Conservation (phyloP, 2,797 vertebrate genomes). For the Carapus acus region DNA sequence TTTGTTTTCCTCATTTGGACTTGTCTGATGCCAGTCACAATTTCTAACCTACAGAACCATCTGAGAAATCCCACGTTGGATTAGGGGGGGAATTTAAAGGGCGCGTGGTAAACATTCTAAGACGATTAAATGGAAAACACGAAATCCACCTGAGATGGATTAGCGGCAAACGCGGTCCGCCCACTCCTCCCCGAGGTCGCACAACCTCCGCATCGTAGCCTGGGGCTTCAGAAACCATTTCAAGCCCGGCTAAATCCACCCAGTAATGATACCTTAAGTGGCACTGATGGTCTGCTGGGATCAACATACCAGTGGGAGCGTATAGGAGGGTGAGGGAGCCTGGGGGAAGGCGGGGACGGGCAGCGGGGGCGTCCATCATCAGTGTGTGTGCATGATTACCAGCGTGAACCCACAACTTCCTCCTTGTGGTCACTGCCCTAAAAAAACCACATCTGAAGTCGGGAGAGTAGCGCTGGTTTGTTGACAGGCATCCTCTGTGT, state of each 20-base stretch:
- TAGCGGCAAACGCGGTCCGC: conserved; percentile 30
- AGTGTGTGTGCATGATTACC: conserved; percentile 34
- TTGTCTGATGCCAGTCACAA: too few relatives aligned
- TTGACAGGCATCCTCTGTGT: conserved; percentile 56
- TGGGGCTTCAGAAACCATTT: too few relatives aligned
- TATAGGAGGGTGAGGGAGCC: conserved; percentile 21
- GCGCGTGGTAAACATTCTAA: conserved; percentile 16
- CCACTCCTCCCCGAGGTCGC: conserved; percentile 1
- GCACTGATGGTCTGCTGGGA: conserved; percentile 11
- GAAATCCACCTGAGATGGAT: conserved; percentile 42
- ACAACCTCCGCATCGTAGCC: conserved; percentile 1
- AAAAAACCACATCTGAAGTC: conserved; percentile 54
- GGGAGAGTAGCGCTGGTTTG: conserved; percentile 49
- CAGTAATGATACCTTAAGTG: conserved; percentile 12
- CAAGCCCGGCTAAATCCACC: not conserved
- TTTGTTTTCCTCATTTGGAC: too few relatives aligned
- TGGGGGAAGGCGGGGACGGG: too few relatives aligned
- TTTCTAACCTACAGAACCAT: too few relatives aligned
- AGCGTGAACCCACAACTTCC: conserved; percentile 52
- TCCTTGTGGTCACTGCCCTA: conserved; percentile 47
- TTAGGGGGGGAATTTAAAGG: too few relatives aligned
- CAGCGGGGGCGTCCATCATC: too few relatives aligned
- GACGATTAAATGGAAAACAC: conserved; percentile 37
- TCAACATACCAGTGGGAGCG: conserved; percentile 3
- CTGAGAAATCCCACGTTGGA: not conserved